Evolutionary conservation across 2,888 invertebrate species (phyloP), one percentile per base, ranked within the genome.

Genomic region (Schizotus pectinicornis): DNA sequence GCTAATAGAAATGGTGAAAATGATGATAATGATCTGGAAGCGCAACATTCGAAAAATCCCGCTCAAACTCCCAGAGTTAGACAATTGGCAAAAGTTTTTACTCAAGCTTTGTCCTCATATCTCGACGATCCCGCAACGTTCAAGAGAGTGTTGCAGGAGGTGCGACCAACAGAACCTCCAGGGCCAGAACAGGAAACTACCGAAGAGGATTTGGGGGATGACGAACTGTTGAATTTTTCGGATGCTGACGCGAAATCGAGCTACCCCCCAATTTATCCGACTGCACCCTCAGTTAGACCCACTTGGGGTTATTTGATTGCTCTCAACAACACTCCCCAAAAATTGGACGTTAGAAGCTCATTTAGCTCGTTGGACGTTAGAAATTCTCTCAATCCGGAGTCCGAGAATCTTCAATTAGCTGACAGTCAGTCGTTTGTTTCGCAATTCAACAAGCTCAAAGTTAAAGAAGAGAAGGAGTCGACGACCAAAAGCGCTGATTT

Each of bases 61-160:
- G 76, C 89, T 5, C 84, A 85, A 7, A 75, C 75, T 61, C 84
- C 90, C n/a, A 84, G 88, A 77, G 85, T 92, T 0, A 83, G 92
- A 48, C 90, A 92, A 77, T 77, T 93, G 3, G 93, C 93, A 0
- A 89, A 91, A 78, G 90, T 93, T 2, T 94, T 94, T 69, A 92
- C 92, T 0, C 88, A 91, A 71, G 93, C 92, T 0, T 78, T 94
- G 9, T 89, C 91, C 1, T 91, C 90, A 0, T 94, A 93, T 67
- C 81, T 94, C 3, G 89, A 92, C 77, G 89, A 93, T 76, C 93
- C 93, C 0, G 87, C 88, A n/a, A 87, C 87, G 49, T 93, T 93
- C 69, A 86, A 89, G 64, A 88, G 87, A 71, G 88, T 88, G 12
- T 77, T 94, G 12, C 88, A 89, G 6, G 88, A 90, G 64, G 88